Conservation (phyloP, 2,797 vertebrate genomes). For the Ibycter americanus region DNA sequence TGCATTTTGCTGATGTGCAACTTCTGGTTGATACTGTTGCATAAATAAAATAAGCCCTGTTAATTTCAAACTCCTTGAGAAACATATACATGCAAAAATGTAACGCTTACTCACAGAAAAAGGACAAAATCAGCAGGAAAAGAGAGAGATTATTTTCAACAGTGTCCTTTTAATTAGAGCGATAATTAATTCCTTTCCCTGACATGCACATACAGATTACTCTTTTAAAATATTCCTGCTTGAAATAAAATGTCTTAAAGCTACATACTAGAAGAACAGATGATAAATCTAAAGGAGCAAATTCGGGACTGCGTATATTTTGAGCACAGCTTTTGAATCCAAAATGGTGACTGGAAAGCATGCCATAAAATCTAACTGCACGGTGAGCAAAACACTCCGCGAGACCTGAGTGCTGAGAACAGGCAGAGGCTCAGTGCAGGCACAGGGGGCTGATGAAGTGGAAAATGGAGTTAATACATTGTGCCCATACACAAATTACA, state of each 20-base stretch:
- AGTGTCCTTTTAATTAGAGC: slow-evolving; percentile 50
- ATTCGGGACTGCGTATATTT: not conserved
- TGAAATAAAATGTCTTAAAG: slow-evolving; percentile 59
- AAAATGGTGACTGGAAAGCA: not conserved
- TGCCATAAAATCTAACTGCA: not conserved
- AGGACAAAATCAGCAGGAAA: slow-evolving; percentile 44
- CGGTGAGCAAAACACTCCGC: not conserved
- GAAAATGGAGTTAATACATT: slow-evolving; percentile 28
- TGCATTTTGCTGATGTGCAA: slow-evolving; percentile 48
- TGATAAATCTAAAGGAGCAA: slow-evolving; percentile 42
- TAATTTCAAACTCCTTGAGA: slow-evolving; percentile 14
- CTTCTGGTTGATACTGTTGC: slow-evolving; percentile 34
- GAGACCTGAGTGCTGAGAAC: not conserved
- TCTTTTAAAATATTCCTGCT: slow-evolving; percentile 50
- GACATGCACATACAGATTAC: slow-evolving; percentile 18
- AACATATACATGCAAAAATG: not conserved
- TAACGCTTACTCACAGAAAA: slow-evolving; percentile 38
- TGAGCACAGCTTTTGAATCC: slow-evolving; percentile 44
- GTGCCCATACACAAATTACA: not conserved
- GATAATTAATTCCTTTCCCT: slow-evolving; percentile 55
- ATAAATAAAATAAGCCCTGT: slow-evolving; percentile 60
- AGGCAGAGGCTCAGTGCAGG: not conserved
- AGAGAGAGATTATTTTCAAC: slow-evolving; percentile 48
- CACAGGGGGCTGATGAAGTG: not conserved
- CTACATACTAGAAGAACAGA: slow-evolving; percentile 12